Evolutionary conservation across 2,113 vertebrate species (phyloP).

Genomic region (Genyomyrus donnyi): DNA sequence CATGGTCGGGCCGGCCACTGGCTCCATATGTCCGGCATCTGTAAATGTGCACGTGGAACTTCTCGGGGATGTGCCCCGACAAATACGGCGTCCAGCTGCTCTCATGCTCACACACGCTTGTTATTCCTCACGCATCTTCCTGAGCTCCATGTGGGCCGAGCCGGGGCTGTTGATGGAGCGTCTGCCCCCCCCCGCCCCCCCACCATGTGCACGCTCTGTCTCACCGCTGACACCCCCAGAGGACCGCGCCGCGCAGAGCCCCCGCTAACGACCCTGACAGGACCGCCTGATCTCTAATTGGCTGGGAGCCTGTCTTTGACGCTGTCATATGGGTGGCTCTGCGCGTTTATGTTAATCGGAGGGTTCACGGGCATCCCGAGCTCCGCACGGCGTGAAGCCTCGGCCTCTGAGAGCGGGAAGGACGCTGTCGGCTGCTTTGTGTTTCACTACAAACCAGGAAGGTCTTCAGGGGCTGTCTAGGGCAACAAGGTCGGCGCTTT

Average conservation of each 20-base stretch:
- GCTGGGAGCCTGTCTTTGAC: slow-evolving; percentile 56
- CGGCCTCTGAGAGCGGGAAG: slow-evolving; percentile 51
- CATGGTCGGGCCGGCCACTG: neutral
- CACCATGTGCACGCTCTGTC: slow-evolving; percentile 49
- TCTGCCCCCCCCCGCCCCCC: slow-evolving; percentile 38
- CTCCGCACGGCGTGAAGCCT: slow-evolving; percentile 47
- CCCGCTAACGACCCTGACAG: slow-evolving; percentile 56
- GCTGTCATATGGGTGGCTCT: slow-evolving; percentile 56
- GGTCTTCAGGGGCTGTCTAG: slow-evolving; percentile 29
- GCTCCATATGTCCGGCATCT: neutral
- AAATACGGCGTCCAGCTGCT: neutral
- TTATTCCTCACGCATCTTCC: neutral
- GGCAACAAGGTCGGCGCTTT: slow-evolving; percentile 78
- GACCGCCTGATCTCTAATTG: slow-evolving; percentile 57
- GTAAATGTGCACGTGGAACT: neutral
- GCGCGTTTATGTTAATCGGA: slow-evolving; percentile 60
- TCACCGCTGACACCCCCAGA: slow-evolving; percentile 57
- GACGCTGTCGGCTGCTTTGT: neutral
- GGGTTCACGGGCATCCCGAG: slow-evolving; percentile 61
- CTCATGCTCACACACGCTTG: neutral
- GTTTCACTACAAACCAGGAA: neutral
- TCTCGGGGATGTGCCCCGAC: neutral
- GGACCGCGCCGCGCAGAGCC: slow-evolving; percentile 47
- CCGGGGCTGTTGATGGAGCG: slow-evolving; percentile 55
- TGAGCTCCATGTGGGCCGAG: neutral